These are phyloP conservation scores for Momotus momota DNA, from an alignment of 2,797 vertebrate genomes.

Conservation along the genomic window DNA sequence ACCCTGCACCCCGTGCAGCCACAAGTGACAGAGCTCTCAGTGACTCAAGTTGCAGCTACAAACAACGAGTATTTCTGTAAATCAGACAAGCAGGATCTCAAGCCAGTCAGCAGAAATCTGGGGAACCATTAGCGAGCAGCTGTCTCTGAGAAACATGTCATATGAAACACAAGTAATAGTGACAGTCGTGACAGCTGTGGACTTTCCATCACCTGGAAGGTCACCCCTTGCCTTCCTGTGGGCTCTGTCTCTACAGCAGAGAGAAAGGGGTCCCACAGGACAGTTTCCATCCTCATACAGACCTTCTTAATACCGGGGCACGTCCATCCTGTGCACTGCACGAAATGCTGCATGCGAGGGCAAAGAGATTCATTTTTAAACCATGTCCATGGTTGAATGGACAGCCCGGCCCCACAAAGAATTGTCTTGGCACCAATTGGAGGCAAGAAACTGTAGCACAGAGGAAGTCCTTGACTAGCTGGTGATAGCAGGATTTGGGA, in stretches of 20 bases:
- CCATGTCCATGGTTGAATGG: not conserved
- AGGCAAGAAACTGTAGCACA: not conserved
- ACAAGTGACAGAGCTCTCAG: not conserved
- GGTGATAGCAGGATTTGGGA: not conserved
- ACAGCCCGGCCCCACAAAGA: not conserved
- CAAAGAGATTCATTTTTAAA: not conserved
- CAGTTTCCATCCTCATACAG: not conserved
- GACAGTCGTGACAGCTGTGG: not conserved
- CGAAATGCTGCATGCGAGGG: fast-evolving
- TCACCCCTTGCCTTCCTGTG: not conserved
- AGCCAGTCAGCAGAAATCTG: not conserved
- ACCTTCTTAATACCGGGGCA: not conserved
- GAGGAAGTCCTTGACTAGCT: not conserved
- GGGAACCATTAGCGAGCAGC: not conserved
- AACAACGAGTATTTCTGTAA: not conserved
- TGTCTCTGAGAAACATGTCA: not conserved
- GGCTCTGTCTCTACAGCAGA: not conserved
- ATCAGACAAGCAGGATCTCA: not conserved
- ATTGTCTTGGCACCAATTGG: not conserved
- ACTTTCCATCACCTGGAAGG: not conserved
- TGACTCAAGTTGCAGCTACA: not conserved
- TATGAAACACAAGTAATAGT: not conserved
- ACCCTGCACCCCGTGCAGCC: not conserved
- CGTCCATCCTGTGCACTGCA: fast-evolving
- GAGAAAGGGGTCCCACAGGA: not conserved